These are phyloP conservation scores for Heliconius melpomene DNA, from an alignment of 1,140 invertebrate genomes.

Conservation along the genomic window DNA sequence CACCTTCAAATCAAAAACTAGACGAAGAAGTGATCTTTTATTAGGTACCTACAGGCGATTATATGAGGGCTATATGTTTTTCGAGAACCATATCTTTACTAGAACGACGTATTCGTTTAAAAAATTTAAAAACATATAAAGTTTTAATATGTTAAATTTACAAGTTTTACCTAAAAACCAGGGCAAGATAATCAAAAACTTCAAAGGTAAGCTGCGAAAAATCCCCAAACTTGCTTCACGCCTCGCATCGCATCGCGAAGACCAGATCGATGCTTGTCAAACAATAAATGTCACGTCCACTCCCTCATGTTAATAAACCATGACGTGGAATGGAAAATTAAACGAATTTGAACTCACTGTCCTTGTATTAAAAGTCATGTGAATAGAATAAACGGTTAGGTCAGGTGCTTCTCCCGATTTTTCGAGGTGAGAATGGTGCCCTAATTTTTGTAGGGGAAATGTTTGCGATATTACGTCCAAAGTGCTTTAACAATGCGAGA, in stretches of 20 bases:
- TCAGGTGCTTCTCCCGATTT: conserved; percentile 56
- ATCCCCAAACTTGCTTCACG: conserved; percentile 63
- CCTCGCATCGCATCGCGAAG: conserved; percentile 68
- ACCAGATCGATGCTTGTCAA: conserved; percentile 79
- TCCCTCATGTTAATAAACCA: conserved; percentile 63
- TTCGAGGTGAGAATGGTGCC: conserved; percentile 72
- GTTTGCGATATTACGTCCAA: conserved; percentile 58
- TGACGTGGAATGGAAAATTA: conserved; percentile 15
- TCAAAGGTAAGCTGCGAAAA: conserved; percentile 15
- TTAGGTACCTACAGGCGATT: too few relatives aligned
- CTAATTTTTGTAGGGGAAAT: conserved; percentile 63
- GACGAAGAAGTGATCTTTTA: too few relatives aligned
- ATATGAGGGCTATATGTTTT: too few relatives aligned
- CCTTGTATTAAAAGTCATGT: conserved; percentile 17
- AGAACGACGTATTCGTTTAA: too few relatives aligned
- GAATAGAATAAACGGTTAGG: conserved; percentile 11
- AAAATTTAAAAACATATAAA: too few relatives aligned
- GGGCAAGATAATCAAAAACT: background rate
- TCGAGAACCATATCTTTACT: too few relatives aligned
- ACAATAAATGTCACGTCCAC: conserved; percentile 79
- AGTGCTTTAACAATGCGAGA: conserved; percentile 44
- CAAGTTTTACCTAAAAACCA: background rate
- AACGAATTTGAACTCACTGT: conserved; percentile 21
- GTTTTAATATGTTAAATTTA: background rate
- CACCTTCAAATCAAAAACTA: too few relatives aligned